Conservation (phyloP, 2,797 vertebrate genomes). For the Hydrophis major region DNA sequence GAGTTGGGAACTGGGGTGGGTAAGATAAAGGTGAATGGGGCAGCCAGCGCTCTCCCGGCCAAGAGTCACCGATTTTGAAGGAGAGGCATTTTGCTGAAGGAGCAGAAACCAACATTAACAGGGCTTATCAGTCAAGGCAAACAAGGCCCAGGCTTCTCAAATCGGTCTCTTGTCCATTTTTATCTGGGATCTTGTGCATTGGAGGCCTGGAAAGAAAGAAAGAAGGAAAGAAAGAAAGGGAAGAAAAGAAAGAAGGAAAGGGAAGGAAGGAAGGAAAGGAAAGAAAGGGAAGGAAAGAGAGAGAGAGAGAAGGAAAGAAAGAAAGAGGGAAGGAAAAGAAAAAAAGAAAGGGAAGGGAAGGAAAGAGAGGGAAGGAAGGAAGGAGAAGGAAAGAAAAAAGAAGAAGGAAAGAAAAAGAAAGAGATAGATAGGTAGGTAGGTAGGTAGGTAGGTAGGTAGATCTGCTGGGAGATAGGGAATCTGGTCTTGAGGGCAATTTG, state of each 20-base stretch:
- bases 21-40: background rate
- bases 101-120: conserved; percentile 53
- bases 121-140: conserved; percentile 67
- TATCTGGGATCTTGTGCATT: conserved; percentile 52
- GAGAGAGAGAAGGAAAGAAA: background rate
- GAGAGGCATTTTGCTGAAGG: conserved; percentile 51
- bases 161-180: conserved; percentile 40
- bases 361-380: too few species aligned
- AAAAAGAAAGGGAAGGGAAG: too few species aligned
- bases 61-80: conserved; percentile 28
- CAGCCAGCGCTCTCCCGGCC: background rate
- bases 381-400: too few species aligned
- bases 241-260: too few species aligned
- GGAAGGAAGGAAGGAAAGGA: too few species aligned
- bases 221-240: too few species aligned
- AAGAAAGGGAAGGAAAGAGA: too few species aligned
- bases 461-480: conserved; percentile 43
- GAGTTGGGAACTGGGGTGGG: background rate
- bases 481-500: conserved; percentile 19
- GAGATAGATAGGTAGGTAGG: too few species aligned
- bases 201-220: conserved; percentile 33
- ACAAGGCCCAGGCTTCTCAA: conserved; percentile 54
- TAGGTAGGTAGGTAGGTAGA: conserved; percentile 9
- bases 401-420: too few species aligned
- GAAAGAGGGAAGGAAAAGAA: conserved; percentile 20